phyloP scores from a whole-genome alignment of 1,140 invertebrate species.

The Caenorhabditis tropicalis region DNA sequence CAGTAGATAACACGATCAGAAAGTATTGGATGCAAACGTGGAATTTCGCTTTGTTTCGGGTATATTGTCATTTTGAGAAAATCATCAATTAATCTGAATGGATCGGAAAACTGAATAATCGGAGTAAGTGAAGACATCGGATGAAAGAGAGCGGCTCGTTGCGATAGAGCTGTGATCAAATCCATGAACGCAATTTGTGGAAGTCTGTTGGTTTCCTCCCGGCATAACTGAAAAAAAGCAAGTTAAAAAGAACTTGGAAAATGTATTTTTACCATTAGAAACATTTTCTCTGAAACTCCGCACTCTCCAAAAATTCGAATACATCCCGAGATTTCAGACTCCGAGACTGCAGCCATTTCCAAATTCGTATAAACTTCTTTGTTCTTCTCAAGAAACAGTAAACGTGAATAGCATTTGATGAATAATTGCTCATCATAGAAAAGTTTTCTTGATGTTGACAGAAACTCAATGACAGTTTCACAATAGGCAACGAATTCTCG shows the following conservation, averaged over 20 bases:
- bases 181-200: neutral
- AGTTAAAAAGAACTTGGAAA: neutral
- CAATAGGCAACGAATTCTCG: neutral
- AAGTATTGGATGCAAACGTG: neutral
- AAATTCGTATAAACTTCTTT: neutral
- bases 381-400: neutral
- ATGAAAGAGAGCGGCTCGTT: neutral
- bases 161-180: neutral
- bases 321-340: neutral
- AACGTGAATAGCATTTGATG: neutral
- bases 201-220: neutral
- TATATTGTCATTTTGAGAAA: conserved; percentile 9
- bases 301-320: neutral
- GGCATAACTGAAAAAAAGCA: neutral
- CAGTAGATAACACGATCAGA: neutral
- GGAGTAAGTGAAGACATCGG: neutral
- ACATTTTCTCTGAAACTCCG: conserved; percentile 7
- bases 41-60: neutral
- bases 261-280: neutral
- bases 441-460: neutral
- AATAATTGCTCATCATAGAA: neutral
- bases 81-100: neutral
- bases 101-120: neutral
- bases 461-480: neutral
- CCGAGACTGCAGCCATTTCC: neutral